phyloP scores from a whole-genome alignment of 2,113 vertebrate species.

The Pomatorhinus ruficollis region DNA sequence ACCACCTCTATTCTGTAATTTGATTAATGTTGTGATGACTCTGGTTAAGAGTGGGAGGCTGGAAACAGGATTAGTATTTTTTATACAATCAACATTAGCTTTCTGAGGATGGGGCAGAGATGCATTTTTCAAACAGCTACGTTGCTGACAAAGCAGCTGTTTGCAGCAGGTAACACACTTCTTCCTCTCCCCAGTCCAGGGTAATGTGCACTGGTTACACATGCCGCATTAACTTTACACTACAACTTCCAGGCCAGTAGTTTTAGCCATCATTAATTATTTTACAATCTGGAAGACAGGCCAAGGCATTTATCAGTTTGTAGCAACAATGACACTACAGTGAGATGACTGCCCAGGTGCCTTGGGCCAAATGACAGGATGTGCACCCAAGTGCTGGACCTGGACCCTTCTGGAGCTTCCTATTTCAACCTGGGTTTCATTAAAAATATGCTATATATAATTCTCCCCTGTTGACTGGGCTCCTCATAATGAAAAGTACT shows the following conservation, averaged over 20 bases:
- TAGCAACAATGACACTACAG: neutral
- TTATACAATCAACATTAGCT: neutral
- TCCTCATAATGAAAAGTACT: neutral
- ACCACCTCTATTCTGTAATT: neutral
- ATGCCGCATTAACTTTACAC: neutral
- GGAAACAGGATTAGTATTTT: neutral
- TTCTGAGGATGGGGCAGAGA: neutral
- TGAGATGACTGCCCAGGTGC: fast-evolving
- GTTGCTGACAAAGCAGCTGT: neutral
- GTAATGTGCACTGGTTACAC: neutral
- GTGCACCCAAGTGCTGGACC: neutral
- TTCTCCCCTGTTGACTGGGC: neutral
- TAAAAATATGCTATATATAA: neutral
- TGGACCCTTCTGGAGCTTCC: neutral
- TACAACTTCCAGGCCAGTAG: neutral
- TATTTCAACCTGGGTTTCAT: neutral
- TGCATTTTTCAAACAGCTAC: neutral
- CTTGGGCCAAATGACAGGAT: neutral
- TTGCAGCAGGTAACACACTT: neutral
- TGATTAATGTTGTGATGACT: neutral
- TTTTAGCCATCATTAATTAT: neutral
- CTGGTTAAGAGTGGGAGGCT: neutral
- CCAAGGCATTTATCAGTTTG: neutral
- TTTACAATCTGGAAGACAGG: neutral
- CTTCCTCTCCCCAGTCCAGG: neutral